Conservation (phyloP, 2,113 vertebrate genomes). For the Cyanistes caeruleus region DNA sequence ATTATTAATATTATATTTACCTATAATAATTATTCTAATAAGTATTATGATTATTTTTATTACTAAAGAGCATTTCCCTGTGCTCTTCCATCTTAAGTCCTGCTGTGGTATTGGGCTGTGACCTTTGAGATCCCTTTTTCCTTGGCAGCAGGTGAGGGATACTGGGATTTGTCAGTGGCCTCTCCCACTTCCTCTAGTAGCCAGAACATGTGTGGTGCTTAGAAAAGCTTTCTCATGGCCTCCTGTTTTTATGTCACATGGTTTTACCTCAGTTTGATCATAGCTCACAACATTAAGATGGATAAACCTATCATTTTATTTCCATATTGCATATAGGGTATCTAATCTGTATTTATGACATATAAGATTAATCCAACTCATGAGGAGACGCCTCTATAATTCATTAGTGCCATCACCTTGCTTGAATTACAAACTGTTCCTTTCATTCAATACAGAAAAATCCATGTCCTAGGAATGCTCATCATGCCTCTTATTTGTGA, state of each 20-base stretch:
- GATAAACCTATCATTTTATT: background rate
- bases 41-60: too few species aligned
- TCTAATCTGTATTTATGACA: slow-evolving; percentile 24
- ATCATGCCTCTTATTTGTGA: background rate
- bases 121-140: background rate
- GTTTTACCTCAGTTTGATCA: background rate
- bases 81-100: background rate
- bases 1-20: too few species aligned
- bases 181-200: background rate
- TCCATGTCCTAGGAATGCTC: background rate
- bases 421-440: slow-evolving; percentile 11
- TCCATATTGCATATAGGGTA: background rate
- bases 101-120: background rate
- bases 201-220: fast-evolving
- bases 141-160: background rate
- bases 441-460: background rate
- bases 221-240: background rate
- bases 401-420: slow-evolving; percentile 14
- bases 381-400: slow-evolving; percentile 1
- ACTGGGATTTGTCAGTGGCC: background rate
- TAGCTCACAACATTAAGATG: background rate
- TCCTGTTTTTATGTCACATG: background rate
- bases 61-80: background rate
- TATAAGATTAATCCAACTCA: background rate
- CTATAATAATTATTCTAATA: too few species aligned